Base-by-base conservation (phyloP, 2,113 vertebrate genomes). In the Gadus chalcogrammus region DNA sequence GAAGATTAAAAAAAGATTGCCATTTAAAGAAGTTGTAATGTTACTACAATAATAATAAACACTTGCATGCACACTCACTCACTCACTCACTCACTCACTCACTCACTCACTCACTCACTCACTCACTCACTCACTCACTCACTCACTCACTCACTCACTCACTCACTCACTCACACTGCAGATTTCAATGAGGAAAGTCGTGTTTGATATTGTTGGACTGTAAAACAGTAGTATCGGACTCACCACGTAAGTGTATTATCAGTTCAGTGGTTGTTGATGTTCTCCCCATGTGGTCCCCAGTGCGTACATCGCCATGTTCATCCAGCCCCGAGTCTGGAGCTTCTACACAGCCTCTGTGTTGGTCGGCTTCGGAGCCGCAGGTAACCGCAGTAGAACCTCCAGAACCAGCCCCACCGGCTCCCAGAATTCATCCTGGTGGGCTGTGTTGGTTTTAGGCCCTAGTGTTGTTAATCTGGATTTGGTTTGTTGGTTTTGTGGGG, bases 301-400 rank as follows among this genome's bases (percentile, higher is more conserved):
- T 81, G 90, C 91, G 0, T 99, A 99, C 87, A 96, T 99, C 80
- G 97, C 96, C 42, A 91, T 98, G 91, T 99, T 99, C 90, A 99
- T 99, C 76, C 92, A 96, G 35, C 97, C 96, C 65, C 82, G 92
- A 79, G 93, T 95, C 0, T 97, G 96, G 95, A 91, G 93, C 86
- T 99, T 99, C 92, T 99, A 99, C 82, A 94, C 94, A 0, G 94
- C 93, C 6, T 99, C 97, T 11, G 97, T 98, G 73, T 79, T 98
- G 80, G 94, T 99, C 67, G 97, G 97, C 31, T 86, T 97, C 15
- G 97, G 92, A 64, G 97, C 97, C 76, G 97, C 97, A 85, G 94
- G 97, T 99, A 81, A 88, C 90, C 15, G 13, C 15, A 9, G n/a
- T 16, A 58, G 55, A 17, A 58, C n/a, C 55, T 58, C 9, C 42